These are phyloP conservation scores for Drosophila maculinotata DNA, from an alignment of 2,888 invertebrate genomes.

Conservation along the genomic window DNA sequence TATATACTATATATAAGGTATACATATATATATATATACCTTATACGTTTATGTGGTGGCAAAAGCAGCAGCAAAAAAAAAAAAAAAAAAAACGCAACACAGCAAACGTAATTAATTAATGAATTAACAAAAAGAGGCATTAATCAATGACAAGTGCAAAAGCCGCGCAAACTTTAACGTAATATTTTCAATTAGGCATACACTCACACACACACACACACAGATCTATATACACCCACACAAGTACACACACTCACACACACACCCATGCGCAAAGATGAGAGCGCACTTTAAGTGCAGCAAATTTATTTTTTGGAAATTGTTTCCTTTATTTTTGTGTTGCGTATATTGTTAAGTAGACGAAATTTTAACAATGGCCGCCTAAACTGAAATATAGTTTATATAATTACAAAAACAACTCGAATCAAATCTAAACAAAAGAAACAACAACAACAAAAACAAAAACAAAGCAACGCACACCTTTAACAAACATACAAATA, in stretches of 20 bases:
- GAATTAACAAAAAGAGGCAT: slow-evolving; percentile 45
- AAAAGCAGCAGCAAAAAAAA: slow-evolving; percentile 17
- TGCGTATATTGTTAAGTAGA: slow-evolving; percentile 31
- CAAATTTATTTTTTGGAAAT: slow-evolving; percentile 26
- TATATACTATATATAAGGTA: slow-evolving; percentile 32
- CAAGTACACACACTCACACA: slow-evolving; percentile 2
- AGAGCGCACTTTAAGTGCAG: slow-evolving; percentile 2
- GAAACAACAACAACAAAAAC: slow-evolving; percentile 10
- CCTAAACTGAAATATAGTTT: slow-evolving; percentile 11
- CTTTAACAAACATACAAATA: slow-evolving; percentile 9
- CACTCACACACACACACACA: slow-evolving; percentile 9
- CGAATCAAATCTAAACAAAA: too few species aligned
- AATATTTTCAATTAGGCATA: slow-evolving; percentile 45
- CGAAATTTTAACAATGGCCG: slow-evolving; percentile 45
- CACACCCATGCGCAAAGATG: slow-evolving; percentile 10
- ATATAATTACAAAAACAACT: slow-evolving; percentile 15
- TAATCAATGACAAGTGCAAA: slow-evolving; percentile 68
- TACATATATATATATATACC: slow-evolving; percentile 17
- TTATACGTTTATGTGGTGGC: slow-evolving; percentile 28
- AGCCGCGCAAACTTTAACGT: slow-evolving; percentile 55
- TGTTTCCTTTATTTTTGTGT: slow-evolving; percentile 8
- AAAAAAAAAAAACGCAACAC: slow-evolving; percentile 22
- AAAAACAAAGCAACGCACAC: slow-evolving; percentile 15
- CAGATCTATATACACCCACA: neutral
- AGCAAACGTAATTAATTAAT: slow-evolving; percentile 48